Conservation (phyloP, 2,797 vertebrate species). For the Mus caroli region DNA sequence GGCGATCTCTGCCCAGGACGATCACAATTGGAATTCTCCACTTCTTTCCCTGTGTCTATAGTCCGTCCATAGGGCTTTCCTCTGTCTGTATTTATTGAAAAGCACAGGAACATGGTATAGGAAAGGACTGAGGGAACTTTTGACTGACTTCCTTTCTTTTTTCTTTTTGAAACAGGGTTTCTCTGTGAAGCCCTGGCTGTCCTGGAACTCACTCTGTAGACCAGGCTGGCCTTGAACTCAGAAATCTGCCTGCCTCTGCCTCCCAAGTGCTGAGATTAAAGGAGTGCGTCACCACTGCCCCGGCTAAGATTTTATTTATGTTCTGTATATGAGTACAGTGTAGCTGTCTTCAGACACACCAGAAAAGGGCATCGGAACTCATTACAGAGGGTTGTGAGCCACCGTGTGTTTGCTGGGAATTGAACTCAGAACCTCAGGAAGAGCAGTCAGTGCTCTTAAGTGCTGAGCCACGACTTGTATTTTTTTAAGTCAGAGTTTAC, state of each 20-base stretch:
- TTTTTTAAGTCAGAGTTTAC: not conserved
- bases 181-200: not conserved
- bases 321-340: too few relatives aligned
- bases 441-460: too few relatives aligned
- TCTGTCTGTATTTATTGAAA: not conserved
- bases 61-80: not conserved
- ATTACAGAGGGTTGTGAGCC: too few relatives aligned
- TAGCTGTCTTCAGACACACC: too few relatives aligned
- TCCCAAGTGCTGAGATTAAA: not conserved
- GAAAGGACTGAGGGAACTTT: too few relatives aligned
- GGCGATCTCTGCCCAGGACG: not conserved
- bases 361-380: too few relatives aligned
- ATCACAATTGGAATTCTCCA: not conserved
- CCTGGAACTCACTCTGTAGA: not conserved
- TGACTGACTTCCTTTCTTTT: not conserved
- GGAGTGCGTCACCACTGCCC: fast-evolving
- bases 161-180: not conserved
- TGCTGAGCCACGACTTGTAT: too few relatives aligned
- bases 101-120: not conserved
- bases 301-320: not conserved
- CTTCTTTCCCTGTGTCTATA: not conserved
- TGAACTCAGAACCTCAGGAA: too few relatives aligned
- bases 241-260: not conserved
- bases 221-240: not conserved
- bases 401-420: too few relatives aligned